Evolutionary conservation across 2,888 invertebrate species (phyloP).

Genomic region (Thecophora atra): DNA sequence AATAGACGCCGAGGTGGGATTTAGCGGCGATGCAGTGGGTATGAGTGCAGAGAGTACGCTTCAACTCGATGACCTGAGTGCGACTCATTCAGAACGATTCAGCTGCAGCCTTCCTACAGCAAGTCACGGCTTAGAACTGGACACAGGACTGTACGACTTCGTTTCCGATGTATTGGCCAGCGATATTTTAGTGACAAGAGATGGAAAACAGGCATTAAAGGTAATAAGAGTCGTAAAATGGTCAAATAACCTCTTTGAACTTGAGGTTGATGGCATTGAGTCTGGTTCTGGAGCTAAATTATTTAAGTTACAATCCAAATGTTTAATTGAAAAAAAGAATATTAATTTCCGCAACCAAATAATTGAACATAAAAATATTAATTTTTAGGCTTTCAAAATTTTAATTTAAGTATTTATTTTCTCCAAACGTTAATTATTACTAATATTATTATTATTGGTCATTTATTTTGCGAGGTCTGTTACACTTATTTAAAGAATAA

Average conservation of each 20-base stretch:
- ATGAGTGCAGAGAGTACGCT: constrained; percentile 61
- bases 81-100: constrained; percentile 56
- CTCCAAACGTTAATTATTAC: no score
- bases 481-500: constrained; percentile 78
- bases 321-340: no score
- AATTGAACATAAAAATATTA: no score
- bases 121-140: constrained; percentile 61
- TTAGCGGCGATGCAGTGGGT: constrained; percentile 47
- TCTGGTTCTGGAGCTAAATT: no score
- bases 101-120: constrained; percentile 61
- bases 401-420: no score
- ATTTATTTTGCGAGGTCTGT: constrained; percentile 68
- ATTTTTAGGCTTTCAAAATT: no score
- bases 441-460: not conserved
- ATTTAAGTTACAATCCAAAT: no score
- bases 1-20: constrained; percentile 57
- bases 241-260: no score
- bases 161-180: constrained; percentile 71
- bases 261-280: no score
- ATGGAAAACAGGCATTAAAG: constrained; percentile 70
- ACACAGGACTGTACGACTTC: constrained; percentile 67
- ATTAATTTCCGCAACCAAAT: no score
- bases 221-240: constrained; percentile 52
- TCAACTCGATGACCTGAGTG: constrained; percentile 60
- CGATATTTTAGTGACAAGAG: constrained; percentile 71